Conservation (phyloP, 92 coral and sea anemone genomes). For the Parazoanthus atlanticus region DNA sequence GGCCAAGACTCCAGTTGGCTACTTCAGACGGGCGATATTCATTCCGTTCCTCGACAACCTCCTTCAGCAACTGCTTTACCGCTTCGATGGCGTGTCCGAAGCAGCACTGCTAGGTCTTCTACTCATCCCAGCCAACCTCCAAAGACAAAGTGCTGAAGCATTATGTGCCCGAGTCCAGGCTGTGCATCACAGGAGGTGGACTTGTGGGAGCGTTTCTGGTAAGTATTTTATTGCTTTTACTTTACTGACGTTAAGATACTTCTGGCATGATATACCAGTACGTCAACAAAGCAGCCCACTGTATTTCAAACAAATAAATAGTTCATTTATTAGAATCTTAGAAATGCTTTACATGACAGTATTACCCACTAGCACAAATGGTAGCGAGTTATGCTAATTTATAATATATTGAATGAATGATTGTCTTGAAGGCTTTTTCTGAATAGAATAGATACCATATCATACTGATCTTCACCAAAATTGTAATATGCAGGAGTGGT, state of each 20-base stretch:
- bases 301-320: not conserved
- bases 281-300: conserved; percentile 13
- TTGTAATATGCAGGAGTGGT: conserved; percentile 17
- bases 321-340: conserved; percentile 3
- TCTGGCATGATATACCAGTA: conserved; percentile 3
- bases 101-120: conserved; percentile 64
- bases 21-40: conserved; percentile 59
- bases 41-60: conserved; percentile 67
- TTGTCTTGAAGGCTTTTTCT: conserved; percentile 3
- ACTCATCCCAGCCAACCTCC: conserved; percentile 54
- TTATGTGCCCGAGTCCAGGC: not conserved
- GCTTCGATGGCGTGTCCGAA: conserved; percentile 64
- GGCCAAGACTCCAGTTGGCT: conserved; percentile 57
- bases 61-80: conserved; percentile 46
- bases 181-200: conserved; percentile 25
- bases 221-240: not conserved
- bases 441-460: not conserved
- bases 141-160: conserved; percentile 28
- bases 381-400: not conserved
- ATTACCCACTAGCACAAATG: conserved; percentile 7
- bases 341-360: conserved; percentile 1
- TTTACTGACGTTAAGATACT: conserved; percentile 12
- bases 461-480: conserved; percentile 23
- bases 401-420: not conserved
- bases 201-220: conserved; percentile 11